Conservation (phyloP, 2,113 vertebrate species). For the Pyrgilauda ruficollis region DNA sequence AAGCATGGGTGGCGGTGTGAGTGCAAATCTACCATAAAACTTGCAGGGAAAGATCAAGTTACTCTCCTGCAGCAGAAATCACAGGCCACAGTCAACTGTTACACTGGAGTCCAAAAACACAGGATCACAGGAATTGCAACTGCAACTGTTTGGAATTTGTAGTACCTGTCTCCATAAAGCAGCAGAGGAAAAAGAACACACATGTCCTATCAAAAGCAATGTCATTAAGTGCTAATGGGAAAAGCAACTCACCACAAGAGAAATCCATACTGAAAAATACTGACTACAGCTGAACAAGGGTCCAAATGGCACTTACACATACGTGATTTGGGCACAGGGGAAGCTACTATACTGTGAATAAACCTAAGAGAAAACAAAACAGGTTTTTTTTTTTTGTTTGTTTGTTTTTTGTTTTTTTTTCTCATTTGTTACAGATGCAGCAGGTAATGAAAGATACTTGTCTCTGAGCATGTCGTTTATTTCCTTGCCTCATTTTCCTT, state of each 20-base stretch:
- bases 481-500: background rate
- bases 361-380: background rate
- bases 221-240: background rate
- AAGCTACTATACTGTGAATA: background rate
- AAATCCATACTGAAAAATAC: background rate
- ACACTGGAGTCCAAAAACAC: fast-evolving
- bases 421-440: background rate
- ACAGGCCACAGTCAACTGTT: background rate
- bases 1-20: background rate
- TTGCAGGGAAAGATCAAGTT: background rate
- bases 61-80: background rate
- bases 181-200: background rate
- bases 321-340: background rate
- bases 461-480: background rate
- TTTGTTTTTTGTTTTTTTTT: background rate
- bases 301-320: background rate
- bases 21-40: background rate
- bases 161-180: background rate
- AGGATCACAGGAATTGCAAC: background rate
- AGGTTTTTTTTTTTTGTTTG: background rate
- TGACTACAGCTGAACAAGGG: background rate
- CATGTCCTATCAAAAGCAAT: background rate
- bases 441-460: background rate
- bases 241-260: background rate
- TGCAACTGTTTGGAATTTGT: background rate